A percentile compares a stretch with the other conserved stretches of the same genome.
Evolutionary conservation across 2,888 invertebrate species (phyloP).

Genomic region (Papilio elwesi): DNA sequence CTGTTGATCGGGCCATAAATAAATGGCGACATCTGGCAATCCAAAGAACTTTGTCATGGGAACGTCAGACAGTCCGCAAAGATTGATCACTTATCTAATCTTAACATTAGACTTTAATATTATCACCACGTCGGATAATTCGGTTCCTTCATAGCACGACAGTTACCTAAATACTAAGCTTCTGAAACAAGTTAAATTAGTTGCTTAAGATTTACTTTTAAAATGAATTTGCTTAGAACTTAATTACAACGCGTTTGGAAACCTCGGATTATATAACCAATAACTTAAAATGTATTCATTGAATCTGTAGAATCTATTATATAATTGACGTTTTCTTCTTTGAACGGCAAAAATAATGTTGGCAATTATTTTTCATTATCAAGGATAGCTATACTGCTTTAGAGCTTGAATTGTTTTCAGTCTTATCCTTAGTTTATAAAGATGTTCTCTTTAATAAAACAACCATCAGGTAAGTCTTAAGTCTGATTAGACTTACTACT

Average conservation of each 20-base stretch:
- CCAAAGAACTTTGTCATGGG: conserved; percentile 1
- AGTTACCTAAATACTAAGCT: conserved; percentile 15
- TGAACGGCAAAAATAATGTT: too few relatives aligned
- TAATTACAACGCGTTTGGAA: conserved; percentile 20
- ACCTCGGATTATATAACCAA: neutral
- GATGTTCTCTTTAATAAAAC: too few relatives aligned
- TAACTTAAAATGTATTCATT: neutral
- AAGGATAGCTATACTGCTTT: too few relatives aligned
- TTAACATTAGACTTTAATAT: neutral
- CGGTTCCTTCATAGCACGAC: neutral
- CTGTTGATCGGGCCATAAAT: neutral
- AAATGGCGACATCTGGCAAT: conserved; percentile 10
- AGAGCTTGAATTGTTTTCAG: too few relatives aligned
- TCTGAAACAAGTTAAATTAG: conserved; percentile 28
- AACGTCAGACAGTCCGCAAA: neutral
- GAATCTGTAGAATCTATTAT: neutral
- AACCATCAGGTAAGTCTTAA: too few relatives aligned
- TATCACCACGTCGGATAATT: neutral
- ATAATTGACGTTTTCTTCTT: too few relatives aligned
- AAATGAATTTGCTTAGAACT: conserved; percentile 29
- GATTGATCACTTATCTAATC: too few relatives aligned
- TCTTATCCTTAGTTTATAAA: too few relatives aligned
- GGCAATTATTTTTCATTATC: too few relatives aligned
- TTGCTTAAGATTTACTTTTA: conserved; percentile 17
- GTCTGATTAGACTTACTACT: too few relatives aligned